These are phyloP conservation scores for Emmelina monodactyla DNA, from an alignment of 2,888 invertebrate species.

Conservation along the genomic window DNA sequence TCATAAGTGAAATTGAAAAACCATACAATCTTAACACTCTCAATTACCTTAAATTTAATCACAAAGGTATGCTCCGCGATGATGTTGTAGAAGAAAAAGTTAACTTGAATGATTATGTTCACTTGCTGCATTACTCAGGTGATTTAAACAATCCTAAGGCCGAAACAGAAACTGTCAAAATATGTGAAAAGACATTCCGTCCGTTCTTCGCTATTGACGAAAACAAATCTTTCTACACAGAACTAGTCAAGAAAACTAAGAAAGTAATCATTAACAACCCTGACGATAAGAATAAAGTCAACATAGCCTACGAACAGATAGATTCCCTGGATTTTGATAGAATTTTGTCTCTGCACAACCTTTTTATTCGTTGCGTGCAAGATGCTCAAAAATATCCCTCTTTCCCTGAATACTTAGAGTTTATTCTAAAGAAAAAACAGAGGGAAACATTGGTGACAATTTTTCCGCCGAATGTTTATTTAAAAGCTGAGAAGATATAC, in stretches of 20 bases:
- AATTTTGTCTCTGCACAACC: conserved; percentile 16
- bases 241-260: conserved; percentile 16
- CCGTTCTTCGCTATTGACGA: conserved; percentile 20
- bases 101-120: conserved; percentile 21
- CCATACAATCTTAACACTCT: too few species aligned
- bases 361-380: conserved; percentile 15
- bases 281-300: conserved; percentile 15
- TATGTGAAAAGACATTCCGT: conserved; percentile 21
- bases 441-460: too few species aligned
- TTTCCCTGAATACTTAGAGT: too few species aligned
- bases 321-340: conserved; percentile 18
- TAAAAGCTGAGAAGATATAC: too few species aligned
- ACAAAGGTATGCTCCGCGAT: too few species aligned
- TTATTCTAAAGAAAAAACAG: too few species aligned
- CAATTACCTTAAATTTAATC: too few species aligned
- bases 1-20: too few species aligned
- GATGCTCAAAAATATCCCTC: conserved; percentile 14
- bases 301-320: conserved; percentile 14
- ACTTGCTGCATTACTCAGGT: conserved; percentile 17
- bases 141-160: conserved; percentile 6
- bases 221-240: conserved; percentile 22
- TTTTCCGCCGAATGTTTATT: too few species aligned
- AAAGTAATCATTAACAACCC: conserved; percentile 18
- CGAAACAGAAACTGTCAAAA: conserved; percentile 9
- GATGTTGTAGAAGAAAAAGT: conserved; percentile 18